Conservation (phyloP, 2,888 invertebrate genomes). For the Coelopa pilipes region DNA sequence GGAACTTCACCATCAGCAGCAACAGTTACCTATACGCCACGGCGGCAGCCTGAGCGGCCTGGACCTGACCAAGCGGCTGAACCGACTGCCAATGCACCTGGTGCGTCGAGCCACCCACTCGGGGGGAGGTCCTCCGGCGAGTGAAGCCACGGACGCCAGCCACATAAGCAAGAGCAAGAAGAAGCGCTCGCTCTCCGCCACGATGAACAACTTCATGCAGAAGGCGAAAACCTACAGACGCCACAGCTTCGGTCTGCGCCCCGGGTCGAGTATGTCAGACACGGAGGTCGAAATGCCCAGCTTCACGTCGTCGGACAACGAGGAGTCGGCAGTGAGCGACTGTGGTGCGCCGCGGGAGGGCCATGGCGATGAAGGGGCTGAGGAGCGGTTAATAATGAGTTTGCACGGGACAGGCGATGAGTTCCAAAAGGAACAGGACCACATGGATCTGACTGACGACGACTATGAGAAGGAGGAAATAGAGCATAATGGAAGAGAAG, state of each 20-base stretch:
- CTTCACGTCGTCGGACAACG: conserved; percentile 61
- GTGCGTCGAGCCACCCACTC: conserved; percentile 51
- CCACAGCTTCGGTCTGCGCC: conserved; percentile 66
- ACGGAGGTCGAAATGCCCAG: conserved; percentile 73
- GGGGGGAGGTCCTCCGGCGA: conserved; percentile 31
- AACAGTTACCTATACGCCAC: neutral
- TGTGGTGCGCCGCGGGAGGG: conserved; percentile 34
- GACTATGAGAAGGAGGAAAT: neutral
- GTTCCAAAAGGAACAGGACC: neutral
- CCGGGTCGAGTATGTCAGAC: conserved; percentile 77
- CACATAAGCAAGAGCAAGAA: conserved; percentile 58
- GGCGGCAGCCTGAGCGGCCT: conserved; percentile 25
- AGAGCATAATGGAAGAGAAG: neutral
- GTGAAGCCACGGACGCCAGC: conserved; percentile 19
- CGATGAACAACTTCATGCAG: conserved; percentile 85
- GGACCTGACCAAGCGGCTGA: conserved; percentile 54
- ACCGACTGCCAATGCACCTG: conserved; percentile 56
- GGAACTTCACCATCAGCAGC: conserved; percentile 47
- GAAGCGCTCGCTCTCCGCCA: conserved; percentile 82
- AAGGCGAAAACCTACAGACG: conserved; percentile 75
- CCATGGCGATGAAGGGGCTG: neutral
- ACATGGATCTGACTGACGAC: neutral
- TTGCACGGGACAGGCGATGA: too few species aligned
- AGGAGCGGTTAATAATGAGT: too few species aligned
- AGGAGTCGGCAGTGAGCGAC: conserved; percentile 54